Evolutionary conservation across 2,797 vertebrate species (phyloP).

Genomic region (Clarias pachynema): DNA sequence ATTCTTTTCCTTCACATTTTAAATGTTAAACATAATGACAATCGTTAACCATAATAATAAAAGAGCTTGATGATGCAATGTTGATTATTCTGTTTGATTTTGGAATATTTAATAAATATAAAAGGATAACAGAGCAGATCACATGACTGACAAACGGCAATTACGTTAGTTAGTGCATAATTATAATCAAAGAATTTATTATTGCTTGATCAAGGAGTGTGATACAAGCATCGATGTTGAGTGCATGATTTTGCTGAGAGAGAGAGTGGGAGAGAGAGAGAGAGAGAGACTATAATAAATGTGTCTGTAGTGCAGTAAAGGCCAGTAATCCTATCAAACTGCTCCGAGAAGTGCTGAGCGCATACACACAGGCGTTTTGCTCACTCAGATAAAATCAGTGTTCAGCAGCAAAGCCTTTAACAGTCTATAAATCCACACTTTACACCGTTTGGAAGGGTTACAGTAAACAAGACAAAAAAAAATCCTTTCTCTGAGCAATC

Average conservation of each 20-base stretch:
- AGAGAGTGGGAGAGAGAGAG: neutral
- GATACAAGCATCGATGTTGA: neutral
- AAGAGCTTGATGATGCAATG: neutral
- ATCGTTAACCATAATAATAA: neutral
- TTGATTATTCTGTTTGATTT: neutral
- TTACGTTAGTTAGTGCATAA: neutral
- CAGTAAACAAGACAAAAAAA: neutral
- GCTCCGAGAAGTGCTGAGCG: slow-evolving; percentile 11
- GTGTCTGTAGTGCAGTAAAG: slow-evolving; percentile 25
- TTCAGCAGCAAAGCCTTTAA: slow-evolving; percentile 9
- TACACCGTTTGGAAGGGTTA: neutral
- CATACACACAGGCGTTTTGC: neutral
- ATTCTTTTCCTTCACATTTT: neutral
- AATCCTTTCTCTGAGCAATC: neutral
- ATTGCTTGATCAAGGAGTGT: neutral
- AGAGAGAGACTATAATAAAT: slow-evolving; percentile 8
- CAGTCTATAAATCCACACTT: slow-evolving; percentile 21
- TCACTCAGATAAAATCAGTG: slow-evolving; percentile 15
- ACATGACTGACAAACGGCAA: neutral
- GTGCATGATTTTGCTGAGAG: neutral
- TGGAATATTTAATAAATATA: neutral
- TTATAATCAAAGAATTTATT: neutral
- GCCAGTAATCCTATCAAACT: slow-evolving; percentile 18
- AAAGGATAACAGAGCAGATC: neutral
- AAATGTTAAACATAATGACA: neutral